These are phyloP conservation scores for Pterobdella sp. DNA, from an alignment of 2,888 invertebrate genomes.

Conservation along the genomic window DNA sequence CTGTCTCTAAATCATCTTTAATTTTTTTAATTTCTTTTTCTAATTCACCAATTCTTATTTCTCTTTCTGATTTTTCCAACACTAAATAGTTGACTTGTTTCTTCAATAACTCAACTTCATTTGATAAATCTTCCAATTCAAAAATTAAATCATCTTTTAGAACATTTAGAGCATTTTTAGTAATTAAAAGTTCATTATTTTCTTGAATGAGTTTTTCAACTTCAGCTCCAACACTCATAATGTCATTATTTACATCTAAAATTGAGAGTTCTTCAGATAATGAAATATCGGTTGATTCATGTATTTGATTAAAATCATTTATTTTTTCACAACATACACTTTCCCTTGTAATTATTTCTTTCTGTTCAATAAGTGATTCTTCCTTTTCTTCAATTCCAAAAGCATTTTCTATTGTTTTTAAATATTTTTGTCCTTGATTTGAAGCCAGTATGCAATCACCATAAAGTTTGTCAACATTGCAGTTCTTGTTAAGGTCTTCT, in stretches of 20 bases:
- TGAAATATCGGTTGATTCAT: background rate
- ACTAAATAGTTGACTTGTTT: background rate
- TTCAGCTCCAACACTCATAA: conserved; percentile 20
- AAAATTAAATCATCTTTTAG: conserved; percentile 22
- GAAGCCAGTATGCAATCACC: conserved; percentile 20
- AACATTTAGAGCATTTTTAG: conserved; percentile 23
- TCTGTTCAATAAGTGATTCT: background rate
- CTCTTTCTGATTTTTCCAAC: background rate
- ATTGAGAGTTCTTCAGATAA: conserved; percentile 18
- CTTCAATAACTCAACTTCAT: conserved; percentile 9
- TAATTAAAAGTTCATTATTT: conserved; percentile 17
- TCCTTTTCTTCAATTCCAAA: conserved; percentile 13
- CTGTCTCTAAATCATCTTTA: background rate
- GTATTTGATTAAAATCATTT: background rate
- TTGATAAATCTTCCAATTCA: conserved; percentile 19
- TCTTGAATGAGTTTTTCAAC: conserved; percentile 23
- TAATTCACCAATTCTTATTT: conserved; percentile 1
- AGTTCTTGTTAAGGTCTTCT: conserved; percentile 15
- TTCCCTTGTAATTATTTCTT: background rate
- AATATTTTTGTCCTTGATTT: background rate
- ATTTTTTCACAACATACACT: background rate
- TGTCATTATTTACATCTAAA: conserved; percentile 18
- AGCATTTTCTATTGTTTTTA: background rate
- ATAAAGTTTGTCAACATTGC: conserved; percentile 10
- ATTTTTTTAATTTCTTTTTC: conserved; percentile 16